Base-by-base conservation (phyloP, 2,797 vertebrate species). In the Neostethus bicornis region DNA sequence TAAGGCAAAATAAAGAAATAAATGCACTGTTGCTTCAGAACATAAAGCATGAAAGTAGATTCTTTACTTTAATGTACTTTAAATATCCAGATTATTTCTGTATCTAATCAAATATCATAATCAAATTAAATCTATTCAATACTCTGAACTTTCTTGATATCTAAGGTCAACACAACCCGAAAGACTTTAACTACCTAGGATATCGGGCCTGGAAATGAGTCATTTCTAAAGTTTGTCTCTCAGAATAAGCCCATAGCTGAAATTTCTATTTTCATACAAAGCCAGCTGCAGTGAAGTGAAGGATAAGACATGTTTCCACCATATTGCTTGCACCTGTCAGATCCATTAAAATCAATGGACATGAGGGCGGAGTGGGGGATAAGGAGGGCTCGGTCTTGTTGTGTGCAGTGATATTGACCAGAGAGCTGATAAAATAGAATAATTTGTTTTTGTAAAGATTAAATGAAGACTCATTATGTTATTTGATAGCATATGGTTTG, bases 241-340 rank as follows among this genome's bases (percentile, higher is more conserved):
- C 23, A 68, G 48, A 50, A 14, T 34, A 64, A 45, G 62, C 50
- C 53, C 69, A 28, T 45, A 54, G 42, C 55, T 51, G 49, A 66
- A 57, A 75, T 59, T n/a, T 42, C 50, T 24, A 56, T 77, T 69
- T 75, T 24, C 20, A 52, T 61, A 38, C 20, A n/a, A 54, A 42
- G 28, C 42, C 14, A 16, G 47, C 59, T 68, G 51, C 60, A 51
- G 38, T 66, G 62, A 73, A 67, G 43, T 76, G 61, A 82, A 74
- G 66, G 77, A 81, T 53, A 10, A 74, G 72, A 75, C 79, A 77
- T 65, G 56, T 79, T 76, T 81, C 64, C 77, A 81, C 70, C 76
- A 79, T 85, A 81, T 67, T 84, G 75, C 76, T 69, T 77, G 70
- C 82, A 85, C 81, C 81, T 85, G 81, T 85, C 86, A 83, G 69